Evolutionary conservation across 2,113 vertebrate species (phyloP), one percentile per base, ranked within the genome.

Genomic region (Sprattus sprattus): DNA sequence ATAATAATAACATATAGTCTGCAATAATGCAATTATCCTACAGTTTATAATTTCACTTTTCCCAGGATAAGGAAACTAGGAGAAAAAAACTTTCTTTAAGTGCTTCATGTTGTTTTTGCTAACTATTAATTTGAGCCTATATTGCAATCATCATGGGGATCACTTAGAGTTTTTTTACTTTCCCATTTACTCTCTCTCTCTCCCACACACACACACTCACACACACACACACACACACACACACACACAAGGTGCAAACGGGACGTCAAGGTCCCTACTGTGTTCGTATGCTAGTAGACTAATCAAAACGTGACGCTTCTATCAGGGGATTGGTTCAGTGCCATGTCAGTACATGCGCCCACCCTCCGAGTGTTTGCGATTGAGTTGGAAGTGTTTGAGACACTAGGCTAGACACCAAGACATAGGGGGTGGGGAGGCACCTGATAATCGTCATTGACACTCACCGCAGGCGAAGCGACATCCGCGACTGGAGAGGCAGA

Each of bases 241-340:
- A 22, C 54, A 60, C 54, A 60, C 54, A 60, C 25, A 67, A 90
- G 86, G 89, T 80, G 92, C 88, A 89, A 88, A 88, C 75, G 57
- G 91, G 82, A 81, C 88, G 84, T 86, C 47, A 87, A 92, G 90
- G 92, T 94, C 91, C 93, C 92, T 92, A 92, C 92, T 91, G 91
- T 64, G 71, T 89, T 87, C 89, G 91, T 92, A 92, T 75, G 86
- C 88, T 71, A 93, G 92, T 92, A 89, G 92, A 90, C 81, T 84
- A 78, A 89, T 89, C 91, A 46, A 67, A 86, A 47, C 64, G 88
- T 87, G 78, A 90, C 82, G 88, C 89, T 89, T 86, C 92, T 91
- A 92, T 84, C 89, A 89, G 92, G 93, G 97, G 97, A 99, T 98
- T 98, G 97, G 97, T 95, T 96, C 92, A 93, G 92, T 91, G 87